Evolutionary conservation across 2,797 vertebrate species (phyloP), one percentile per base, ranked within the genome.

Genomic region (Pangasius mekongensis): DNA sequence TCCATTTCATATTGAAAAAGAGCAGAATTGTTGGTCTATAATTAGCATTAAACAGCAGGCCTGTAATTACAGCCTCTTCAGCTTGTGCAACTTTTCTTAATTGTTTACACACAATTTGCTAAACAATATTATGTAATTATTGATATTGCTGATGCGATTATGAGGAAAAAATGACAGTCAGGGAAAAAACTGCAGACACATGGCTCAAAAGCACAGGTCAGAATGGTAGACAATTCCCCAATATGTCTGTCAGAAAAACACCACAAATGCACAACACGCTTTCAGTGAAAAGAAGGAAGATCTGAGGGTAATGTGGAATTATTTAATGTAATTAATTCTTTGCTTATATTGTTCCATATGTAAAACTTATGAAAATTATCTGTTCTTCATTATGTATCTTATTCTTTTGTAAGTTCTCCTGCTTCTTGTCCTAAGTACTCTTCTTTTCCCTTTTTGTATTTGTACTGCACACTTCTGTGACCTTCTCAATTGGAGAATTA

Each of bases 1-100:
- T 33, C 18, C 13, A 14, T 49, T 52, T 76, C 3, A 6, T 74
- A 13, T 76, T n/a, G n/a, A 27, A 30, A 77, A 54, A 54, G 14
- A 9, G 14, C 71, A 73, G 71, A 73, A 73, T 5, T 54, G 49
- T n/a, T 54, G 14, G 74, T 77, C 27, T 77, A 52, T 52, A 77
- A 77, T 77, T 49, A 77, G 27, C 74, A 77, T 77, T 77, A 54
- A 54, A 77, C 74, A 52, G n/a, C 47, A 77, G 47, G 49, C 49
- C 20, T 78, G n/a, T 78, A 78, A 78, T 78, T 78, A 54, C 27
- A 78, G 49, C n/a, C n/a, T 30, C 27, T 77, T 54, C 43, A 77
- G 47, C 74, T 77, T 5, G 5, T 52, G 1, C 47, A 52, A 77
- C 18, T n/a, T 52, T 30, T 77, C 47, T n/a, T 2, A 77, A 30